phyloP scores from a whole-genome alignment of 2,797 vertebrate species.

The Lagocephalus sceleratus region DNA sequence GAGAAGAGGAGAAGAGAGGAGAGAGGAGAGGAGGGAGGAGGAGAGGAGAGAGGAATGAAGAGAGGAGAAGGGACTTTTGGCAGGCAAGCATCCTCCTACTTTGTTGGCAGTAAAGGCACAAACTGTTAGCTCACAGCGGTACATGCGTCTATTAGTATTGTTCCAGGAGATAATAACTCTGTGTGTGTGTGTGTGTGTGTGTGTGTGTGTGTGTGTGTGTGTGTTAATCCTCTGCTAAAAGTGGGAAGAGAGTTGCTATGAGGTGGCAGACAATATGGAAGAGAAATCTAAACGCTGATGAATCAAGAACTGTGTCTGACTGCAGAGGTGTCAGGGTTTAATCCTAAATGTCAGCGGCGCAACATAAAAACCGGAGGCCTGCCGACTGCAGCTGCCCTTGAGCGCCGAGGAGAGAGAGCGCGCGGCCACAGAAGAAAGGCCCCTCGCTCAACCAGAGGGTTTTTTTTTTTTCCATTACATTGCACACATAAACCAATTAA shows the following conservation, averaged over 20 bases:
- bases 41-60: too few species aligned
- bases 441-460: slow-evolving; percentile 7
- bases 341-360: slow-evolving; percentile 28
- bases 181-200: slow-evolving; percentile 17
- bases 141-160: slow-evolving; percentile 74
- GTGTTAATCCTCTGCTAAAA: slow-evolving; percentile 33
- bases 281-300: slow-evolving; percentile 10
- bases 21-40: too few species aligned
- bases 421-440: slow-evolving; percentile 16
- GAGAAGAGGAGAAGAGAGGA: too few species aligned
- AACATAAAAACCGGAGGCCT: slow-evolving; percentile 16
- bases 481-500: too few species aligned
- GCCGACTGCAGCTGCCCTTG: slow-evolving; percentile 6
- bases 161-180: slow-evolving; percentile 70
- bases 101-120: slow-evolving; percentile 63
- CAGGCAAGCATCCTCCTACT: slow-evolving; percentile 67
- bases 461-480: too few species aligned
- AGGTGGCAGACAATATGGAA: slow-evolving; percentile 54
- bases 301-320: slow-evolving; percentile 2
- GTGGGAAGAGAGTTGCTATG: slow-evolving; percentile 29
- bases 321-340: slow-evolving; percentile 11
- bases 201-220: slow-evolving; percentile 19
- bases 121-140: slow-evolving; percentile 73
- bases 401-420: slow-evolving; percentile 1
- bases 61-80: slow-evolving; percentile 44